Percentiles rank a stretch among this genome's conserved stretches.
phyloP scores from a whole-genome alignment of 2,113 vertebrate species.

The Strix aluco region DNA sequence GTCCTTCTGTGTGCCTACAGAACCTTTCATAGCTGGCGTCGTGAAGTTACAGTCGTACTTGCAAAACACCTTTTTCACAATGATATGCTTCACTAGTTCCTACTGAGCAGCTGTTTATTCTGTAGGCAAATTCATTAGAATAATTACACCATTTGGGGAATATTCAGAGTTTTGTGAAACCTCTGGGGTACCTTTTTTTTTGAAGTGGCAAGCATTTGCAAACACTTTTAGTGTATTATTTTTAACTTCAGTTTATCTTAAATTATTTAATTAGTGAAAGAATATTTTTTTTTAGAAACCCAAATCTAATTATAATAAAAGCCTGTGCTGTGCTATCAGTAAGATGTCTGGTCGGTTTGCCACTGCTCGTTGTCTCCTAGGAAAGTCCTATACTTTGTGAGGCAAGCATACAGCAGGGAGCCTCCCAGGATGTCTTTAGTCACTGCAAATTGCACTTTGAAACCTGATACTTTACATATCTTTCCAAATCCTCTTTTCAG shows the following conservation, averaged over 20 bases:
- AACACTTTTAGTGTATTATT: background rate
- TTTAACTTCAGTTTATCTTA: background rate
- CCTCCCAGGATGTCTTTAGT: background rate
- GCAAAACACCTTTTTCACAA: background rate
- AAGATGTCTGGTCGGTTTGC: background rate
- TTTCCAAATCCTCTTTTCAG: background rate
- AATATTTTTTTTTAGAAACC: background rate
- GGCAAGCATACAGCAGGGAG: background rate
- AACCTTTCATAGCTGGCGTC: background rate
- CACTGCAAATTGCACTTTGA: background rate
- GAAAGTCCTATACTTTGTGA: background rate
- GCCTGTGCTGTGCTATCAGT: background rate
- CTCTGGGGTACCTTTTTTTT: background rate
- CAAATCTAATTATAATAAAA: background rate
- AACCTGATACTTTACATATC: background rate
- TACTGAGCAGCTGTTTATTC: background rate
- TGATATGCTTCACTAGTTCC: background rate
- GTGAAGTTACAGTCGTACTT: background rate
- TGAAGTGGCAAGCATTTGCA: background rate
- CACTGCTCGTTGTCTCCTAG: background rate
- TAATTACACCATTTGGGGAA: background rate
- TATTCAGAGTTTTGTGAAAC: background rate
- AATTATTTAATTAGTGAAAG: background rate
- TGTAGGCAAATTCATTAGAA: background rate
- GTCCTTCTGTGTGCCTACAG: background rate